These are phyloP conservation scores for Rhabdornis inornatus DNA, from an alignment of 2,113 vertebrate genomes.

Conservation along the genomic window DNA sequence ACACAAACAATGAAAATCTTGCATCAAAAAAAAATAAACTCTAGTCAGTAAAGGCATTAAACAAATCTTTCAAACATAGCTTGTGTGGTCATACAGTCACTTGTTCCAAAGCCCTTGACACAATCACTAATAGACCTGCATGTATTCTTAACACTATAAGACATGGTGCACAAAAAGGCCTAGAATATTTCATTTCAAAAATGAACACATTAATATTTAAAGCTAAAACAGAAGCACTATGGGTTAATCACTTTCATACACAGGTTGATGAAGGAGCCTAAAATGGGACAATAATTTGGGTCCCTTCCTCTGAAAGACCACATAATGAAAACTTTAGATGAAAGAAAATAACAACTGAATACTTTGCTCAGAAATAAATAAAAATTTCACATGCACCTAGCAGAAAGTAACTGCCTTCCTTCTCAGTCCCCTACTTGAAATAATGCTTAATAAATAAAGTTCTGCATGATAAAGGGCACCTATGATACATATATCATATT, in stretches of 20 bases:
- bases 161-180: not conserved
- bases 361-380: not conserved
- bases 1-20: not conserved
- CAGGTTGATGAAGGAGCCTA: not conserved
- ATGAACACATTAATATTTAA: not conserved
- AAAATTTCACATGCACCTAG: not conserved
- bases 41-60: not conserved
- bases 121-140: not conserved
- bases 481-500: not conserved
- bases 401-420: not conserved
- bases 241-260: not conserved
- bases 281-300: not conserved
- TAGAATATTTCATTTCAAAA: not conserved
- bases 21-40: not conserved
- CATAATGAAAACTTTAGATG: not conserved
- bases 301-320: not conserved
- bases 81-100: not conserved
- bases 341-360: not conserved
- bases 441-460: not conserved
- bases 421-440: not conserved
- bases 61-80: not conserved
- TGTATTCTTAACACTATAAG: not conserved
- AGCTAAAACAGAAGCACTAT: not conserved
- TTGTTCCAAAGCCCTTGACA: not conserved
- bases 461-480: not conserved